A percentile compares a stretch with the other conserved stretches of the same genome.
Conservation (phyloP, 1,140 invertebrate genomes). For the Drosophila leontia region DNA sequence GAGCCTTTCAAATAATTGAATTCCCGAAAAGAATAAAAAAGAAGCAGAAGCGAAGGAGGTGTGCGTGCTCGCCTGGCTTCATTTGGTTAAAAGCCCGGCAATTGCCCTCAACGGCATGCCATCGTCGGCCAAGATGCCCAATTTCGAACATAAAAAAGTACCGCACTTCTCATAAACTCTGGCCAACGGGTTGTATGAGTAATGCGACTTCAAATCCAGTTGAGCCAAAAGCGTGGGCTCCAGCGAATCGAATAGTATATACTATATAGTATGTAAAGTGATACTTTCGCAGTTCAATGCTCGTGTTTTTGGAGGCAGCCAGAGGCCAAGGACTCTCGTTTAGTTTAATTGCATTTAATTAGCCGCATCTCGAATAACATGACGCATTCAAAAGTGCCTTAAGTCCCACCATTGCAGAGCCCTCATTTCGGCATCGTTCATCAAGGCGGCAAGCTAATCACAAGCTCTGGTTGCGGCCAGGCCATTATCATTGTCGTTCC, state of each 20-base stretch:
- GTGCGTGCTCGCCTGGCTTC: conserved; percentile 44
- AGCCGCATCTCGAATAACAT: conserved; percentile 45
- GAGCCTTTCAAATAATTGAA: conserved; percentile 63
- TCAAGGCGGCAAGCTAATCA: conserved; percentile 30
- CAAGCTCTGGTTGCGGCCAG: conserved; percentile 24
- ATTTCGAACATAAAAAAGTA: conserved; percentile 33
- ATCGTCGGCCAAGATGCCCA: conserved; percentile 30
- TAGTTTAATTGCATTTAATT: conserved; percentile 70
- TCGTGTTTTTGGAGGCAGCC: background rate
- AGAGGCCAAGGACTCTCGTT: conserved; percentile 52
- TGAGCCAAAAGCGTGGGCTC: conserved; percentile 16
- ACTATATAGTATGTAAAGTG: conserved; percentile 28
- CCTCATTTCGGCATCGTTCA: conserved; percentile 28
- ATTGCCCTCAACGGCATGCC: conserved; percentile 28
- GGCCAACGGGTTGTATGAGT: conserved; percentile 63
- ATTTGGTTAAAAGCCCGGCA: conserved; percentile 70
- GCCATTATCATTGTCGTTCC: conserved; percentile 55
- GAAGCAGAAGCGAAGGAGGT: conserved; percentile 6
- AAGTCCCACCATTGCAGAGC: conserved; percentile 38
- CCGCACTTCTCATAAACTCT: conserved; percentile 25
- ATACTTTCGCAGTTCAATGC: conserved; percentile 55
- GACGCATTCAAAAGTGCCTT: conserved; percentile 40
- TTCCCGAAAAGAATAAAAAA: conserved; percentile 29
- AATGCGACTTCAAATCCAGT: conserved; percentile 38
- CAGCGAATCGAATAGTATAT: background rate